Evolutionary conservation across 1,140 invertebrate genomes (phyloP).

Genomic region (Dendrolimus kikuchii): DNA sequence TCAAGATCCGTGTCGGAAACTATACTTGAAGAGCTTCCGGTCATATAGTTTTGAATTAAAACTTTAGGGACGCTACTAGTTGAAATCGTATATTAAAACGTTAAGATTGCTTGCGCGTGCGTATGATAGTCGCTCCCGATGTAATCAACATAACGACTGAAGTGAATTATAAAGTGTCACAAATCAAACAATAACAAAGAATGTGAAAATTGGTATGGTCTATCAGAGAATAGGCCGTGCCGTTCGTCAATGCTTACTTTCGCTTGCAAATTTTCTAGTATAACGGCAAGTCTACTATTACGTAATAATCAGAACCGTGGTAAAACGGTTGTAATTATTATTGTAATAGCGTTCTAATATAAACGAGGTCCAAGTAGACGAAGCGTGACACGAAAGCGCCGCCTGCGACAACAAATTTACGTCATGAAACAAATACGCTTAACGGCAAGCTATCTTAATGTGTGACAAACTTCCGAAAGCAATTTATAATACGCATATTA

Average conservation of each 20-base stretch:
- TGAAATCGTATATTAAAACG: not conserved
- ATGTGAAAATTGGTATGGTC: slow-evolving; percentile 13
- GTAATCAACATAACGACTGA: not conserved
- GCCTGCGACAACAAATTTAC: not conserved
- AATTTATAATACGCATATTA: no score
- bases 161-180: not conserved
- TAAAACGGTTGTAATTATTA: slow-evolving; percentile 42
- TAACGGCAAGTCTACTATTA: slow-evolving; percentile 24
- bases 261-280: slow-evolving; percentile 47
- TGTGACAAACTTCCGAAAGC: no score
- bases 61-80: no score
- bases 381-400: slow-evolving; percentile 24
- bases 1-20: no score
- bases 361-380: slow-evolving; percentile 22
- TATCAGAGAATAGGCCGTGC: slow-evolving; percentile 10
- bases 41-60: no score
- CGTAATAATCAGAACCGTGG: slow-evolving; percentile 29
- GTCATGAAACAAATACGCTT: no score
- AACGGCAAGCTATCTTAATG: no score
- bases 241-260: slow-evolving; percentile 33
- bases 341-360: slow-evolving; percentile 51
- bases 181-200: not conserved
- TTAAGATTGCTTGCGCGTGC: not conserved
- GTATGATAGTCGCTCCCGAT: no score
- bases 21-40: no score